phyloP scores from a whole-genome alignment of 1,140 invertebrate genomes.

The Euura saliciscinereae region DNA sequence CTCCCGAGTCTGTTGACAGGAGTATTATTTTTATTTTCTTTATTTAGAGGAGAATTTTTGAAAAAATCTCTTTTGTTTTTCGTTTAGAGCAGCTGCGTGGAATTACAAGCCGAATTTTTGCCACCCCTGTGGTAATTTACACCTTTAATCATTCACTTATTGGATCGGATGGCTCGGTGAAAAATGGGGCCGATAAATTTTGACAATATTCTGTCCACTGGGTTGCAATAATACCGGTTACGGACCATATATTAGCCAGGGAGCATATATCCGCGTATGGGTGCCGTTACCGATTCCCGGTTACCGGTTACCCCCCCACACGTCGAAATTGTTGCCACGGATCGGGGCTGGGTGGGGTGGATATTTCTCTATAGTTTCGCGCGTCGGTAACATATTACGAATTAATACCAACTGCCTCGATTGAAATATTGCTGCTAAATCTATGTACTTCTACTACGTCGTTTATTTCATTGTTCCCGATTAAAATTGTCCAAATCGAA shows the following conservation, averaged over 20 bases:
- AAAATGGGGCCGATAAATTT: constrained; percentile 63
- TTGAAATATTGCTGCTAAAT: constrained; percentile 62
- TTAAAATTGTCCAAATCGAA: constrained; percentile 46
- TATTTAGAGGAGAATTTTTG: no score
- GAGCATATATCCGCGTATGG: constrained; percentile 17
- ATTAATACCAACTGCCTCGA: constrained; percentile 63
- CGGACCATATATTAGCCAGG: constrained; percentile 57
- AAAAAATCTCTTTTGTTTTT: no score
- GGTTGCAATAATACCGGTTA: constrained; percentile 59
- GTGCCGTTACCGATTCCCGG: constrained; percentile 16
- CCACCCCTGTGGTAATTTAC: constrained; percentile 46
- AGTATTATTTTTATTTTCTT: no score
- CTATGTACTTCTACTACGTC: constrained; percentile 37
- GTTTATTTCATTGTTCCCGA: constrained; percentile 53
- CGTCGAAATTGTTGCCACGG: constrained; percentile 20
- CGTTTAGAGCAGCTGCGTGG: no score
- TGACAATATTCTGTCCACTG: constrained; percentile 63
- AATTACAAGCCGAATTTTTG: background rate
- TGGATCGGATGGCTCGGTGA: constrained; percentile 55
- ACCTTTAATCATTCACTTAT: constrained; percentile 59
- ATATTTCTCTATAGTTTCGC: constrained; percentile 51
- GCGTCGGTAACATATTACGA: constrained; percentile 60
- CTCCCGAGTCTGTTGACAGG: no score
- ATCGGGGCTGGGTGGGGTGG: constrained; percentile 29
- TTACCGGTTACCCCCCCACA: constrained; percentile 30